Percentiles rank a stretch among this genome's conserved stretches.
Conservation (phyloP, 2,113 vertebrate genomes). For the Urocolius indicus region DNA sequence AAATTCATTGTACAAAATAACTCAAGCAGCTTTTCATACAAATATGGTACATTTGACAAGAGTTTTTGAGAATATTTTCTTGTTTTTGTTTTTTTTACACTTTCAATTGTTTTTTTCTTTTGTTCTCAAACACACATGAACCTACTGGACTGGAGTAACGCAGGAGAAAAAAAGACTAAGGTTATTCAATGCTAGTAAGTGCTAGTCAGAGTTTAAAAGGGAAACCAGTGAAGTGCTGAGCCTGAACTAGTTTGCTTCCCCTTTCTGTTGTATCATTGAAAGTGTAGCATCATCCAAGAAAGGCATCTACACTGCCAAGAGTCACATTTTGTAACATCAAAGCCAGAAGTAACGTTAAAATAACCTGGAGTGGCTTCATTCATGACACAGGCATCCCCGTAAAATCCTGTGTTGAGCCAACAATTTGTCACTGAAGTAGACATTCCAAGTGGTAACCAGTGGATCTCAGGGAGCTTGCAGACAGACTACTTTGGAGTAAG, state of each 20-base stretch:
- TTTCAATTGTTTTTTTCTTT: constrained; percentile 52
- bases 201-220: constrained; percentile 35
- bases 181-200: constrained; percentile 36
- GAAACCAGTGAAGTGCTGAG: constrained; percentile 46
- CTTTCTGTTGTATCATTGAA: neutral
- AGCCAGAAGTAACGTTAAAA: neutral
- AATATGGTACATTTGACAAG: constrained; percentile 83
- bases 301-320: neutral
- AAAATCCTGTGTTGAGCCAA: neutral
- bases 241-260: constrained; percentile 16
- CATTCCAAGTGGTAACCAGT: neutral
- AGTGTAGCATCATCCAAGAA: neutral
- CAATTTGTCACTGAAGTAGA: neutral
- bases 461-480: neutral
- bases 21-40: constrained; percentile 81
- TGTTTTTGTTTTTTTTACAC: constrained; percentile 57
- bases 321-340: neutral
- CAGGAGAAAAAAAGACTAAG: constrained; percentile 23
- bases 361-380: neutral
- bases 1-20: constrained; percentile 83
- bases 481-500: neutral
- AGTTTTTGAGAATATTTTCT: constrained; percentile 60
- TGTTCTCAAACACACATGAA: constrained; percentile 66
- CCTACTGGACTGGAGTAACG: constrained; percentile 49
- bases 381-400: neutral